Evolutionary conservation across 1,140 invertebrate genomes (phyloP).

Genomic region (Camponotus floridanus): DNA sequence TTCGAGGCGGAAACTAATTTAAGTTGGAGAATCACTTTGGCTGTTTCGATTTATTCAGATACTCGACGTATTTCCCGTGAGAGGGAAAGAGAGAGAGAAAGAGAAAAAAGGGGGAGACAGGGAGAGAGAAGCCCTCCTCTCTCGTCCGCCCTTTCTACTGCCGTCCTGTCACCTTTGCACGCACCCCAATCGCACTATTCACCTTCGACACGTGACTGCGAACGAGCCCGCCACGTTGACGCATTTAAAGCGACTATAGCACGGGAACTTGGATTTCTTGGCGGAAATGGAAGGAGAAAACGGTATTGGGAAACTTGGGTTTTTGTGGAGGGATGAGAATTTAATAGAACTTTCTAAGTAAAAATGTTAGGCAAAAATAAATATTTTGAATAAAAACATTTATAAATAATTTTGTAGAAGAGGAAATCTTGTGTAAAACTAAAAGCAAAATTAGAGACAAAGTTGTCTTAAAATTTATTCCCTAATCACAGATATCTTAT

Average conservation of each 20-base stretch:
- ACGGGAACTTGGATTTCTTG: conserved; percentile 51
- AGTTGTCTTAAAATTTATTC: background rate
- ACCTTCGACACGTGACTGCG: conserved; percentile 71
- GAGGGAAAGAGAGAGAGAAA: conserved; percentile 44
- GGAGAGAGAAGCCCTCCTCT: background rate
- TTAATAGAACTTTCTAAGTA: conserved; percentile 1
- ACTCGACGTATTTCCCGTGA: conserved; percentile 83
- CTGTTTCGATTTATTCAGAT: conserved; percentile 86
- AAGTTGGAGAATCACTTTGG: conserved; percentile 85
- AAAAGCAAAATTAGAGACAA: background rate
- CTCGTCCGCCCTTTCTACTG: conserved; percentile 9
- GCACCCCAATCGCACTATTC: conserved; percentile 60
- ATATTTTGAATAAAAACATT: background rate
- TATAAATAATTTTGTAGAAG: background rate
- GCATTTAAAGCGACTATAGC: conserved; percentile 50
- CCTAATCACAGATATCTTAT: background rate
- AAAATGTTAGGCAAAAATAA: background rate
- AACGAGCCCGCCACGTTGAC: conserved; percentile 63
- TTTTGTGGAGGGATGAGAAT: conserved; percentile 48
- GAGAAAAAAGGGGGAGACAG: background rate
- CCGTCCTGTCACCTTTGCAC: conserved; percentile 43
- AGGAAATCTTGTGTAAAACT: too few relatives aligned
- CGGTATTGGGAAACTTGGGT: conserved; percentile 51
- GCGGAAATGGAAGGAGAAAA: conserved; percentile 31
- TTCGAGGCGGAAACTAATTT: conserved; percentile 84